Evolutionary conservation across 2,113 vertebrate species (phyloP), one percentile per base, ranked within the genome.

Genomic region (Nycticryphes semicollaris): DNA sequence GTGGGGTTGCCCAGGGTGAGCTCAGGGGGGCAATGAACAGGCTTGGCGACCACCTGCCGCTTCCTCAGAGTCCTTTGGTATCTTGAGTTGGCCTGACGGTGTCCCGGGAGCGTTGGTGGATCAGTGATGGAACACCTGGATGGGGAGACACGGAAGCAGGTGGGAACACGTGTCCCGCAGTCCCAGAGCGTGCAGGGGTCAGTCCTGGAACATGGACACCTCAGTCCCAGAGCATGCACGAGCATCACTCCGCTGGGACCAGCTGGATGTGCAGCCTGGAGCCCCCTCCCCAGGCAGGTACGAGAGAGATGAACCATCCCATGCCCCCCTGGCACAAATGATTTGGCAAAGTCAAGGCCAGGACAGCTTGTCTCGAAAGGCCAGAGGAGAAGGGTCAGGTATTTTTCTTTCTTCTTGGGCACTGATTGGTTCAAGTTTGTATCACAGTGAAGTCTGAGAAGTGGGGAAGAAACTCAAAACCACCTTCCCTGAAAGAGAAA

Each of bases 371-470:
- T 66, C 76, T 72, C 12, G 47, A 78, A 89, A 84, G 94, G 80
- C 88, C 86, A 92, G 30, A 89, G 62, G 83, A 89, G 84, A 90
- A 89, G 84, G 87, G 74, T 51, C 28, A 39, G 66, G 53, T 15
- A 12, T 43, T 70, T 73, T 54, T 84, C 86, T 67, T 87, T 93
- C 90, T 81, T 96, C 94, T 81, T 76, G 96, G 96, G 96, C 96
- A 97, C 96, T 96, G 94, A 93, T 75, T 89, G 96, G 96, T 96
- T 96, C 95, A 76, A 96, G 92, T 96, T 73, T 41, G 31, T 93
- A 97, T 97, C 96, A 97, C 96, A 97, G 96, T 97, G 96, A 97
- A 96, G 94, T 96, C 96, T 96, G 93, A 96, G 89, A 87, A 60
- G 86, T 6, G 57, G 84, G 89, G 92, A 95, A 95, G 92, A 91